Percentiles rank a stretch among this genome's conserved stretches.
Evolutionary conservation across 2,113 vertebrate genomes (phyloP).

Genomic region (Heterotis niloticus): DNA sequence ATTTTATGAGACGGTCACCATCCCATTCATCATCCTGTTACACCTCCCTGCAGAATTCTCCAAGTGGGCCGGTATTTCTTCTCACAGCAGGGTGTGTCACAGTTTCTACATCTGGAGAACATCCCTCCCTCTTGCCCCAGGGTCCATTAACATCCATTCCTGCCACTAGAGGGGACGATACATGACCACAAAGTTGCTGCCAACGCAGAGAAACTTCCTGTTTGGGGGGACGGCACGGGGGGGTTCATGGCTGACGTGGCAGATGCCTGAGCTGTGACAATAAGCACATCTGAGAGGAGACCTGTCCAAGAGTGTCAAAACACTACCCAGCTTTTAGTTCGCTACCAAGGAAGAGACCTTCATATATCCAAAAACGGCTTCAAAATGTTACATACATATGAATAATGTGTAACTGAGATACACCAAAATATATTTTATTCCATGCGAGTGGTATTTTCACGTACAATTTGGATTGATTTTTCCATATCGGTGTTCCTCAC

Average conservation of each 20-base stretch:
- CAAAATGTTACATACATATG: too few relatives aligned
- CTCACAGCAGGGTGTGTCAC: too few relatives aligned
- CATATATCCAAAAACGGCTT: too few relatives aligned
- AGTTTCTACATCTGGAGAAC: too few relatives aligned
- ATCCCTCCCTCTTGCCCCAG: too few relatives aligned
- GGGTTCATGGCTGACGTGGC: slow-evolving; percentile 7
- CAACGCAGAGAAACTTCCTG: background rate
- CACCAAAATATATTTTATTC: too few relatives aligned
- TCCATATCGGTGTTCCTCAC: too few relatives aligned
- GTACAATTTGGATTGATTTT: too few relatives aligned
- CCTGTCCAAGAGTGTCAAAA: background rate
- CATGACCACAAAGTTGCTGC: background rate
- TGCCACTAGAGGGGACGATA: background rate
- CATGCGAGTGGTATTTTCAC: too few relatives aligned
- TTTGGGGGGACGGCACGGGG: background rate
- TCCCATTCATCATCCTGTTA: background rate
- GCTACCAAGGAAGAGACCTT: too few relatives aligned
- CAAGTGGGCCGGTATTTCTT: background rate
- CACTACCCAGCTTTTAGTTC: too few relatives aligned
- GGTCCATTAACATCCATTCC: slow-evolving; percentile 4
- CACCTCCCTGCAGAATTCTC: background rate
- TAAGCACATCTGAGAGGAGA: background rate
- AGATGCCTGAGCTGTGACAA: background rate
- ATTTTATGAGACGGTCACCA: background rate
- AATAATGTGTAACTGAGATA: too few relatives aligned